These are phyloP conservation scores for Cryptotis parvus DNA, from an alignment of 2,113 vertebrate species.

Conservation along the genomic window DNA sequence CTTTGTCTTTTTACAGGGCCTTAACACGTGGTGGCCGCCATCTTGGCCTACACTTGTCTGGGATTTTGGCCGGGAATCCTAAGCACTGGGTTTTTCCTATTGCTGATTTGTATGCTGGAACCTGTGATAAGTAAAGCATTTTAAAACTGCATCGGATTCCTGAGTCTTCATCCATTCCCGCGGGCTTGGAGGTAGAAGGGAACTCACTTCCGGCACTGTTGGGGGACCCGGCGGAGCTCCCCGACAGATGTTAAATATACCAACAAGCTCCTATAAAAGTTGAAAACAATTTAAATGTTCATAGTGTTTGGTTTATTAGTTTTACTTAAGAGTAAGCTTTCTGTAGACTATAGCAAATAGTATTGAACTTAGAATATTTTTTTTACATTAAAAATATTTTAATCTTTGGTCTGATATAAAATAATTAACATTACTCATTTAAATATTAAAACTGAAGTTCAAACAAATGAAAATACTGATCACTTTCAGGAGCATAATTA, in stretches of 20 bases:
- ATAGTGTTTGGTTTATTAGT: background rate
- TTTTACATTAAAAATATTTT: conserved; percentile 3
- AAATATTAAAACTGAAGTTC: conserved; percentile 53
- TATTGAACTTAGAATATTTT: background rate
- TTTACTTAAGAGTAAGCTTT: conserved; percentile 1
- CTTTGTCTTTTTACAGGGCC: too few relatives aligned
- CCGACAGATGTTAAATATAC: background rate
- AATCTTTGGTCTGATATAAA: background rate
- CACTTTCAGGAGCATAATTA: conserved; percentile 12
- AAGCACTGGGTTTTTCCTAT: too few relatives aligned
- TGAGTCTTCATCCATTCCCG: too few relatives aligned
- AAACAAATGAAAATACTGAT: conserved; percentile 42
- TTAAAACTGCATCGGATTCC: too few relatives aligned
- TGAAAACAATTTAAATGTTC: conserved; percentile 42
- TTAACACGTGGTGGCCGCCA: too few relatives aligned
- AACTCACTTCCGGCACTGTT: too few relatives aligned
- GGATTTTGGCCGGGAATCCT: too few relatives aligned
- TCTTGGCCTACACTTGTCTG: too few relatives aligned
- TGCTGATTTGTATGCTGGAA: too few relatives aligned
- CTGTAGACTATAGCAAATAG: conserved; percentile 11
- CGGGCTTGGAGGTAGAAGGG: too few relatives aligned
- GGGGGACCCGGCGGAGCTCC: too few relatives aligned
- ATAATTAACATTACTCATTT: conserved; percentile 25
- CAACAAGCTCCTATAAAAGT: background rate
- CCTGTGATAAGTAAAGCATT: too few relatives aligned